Percentiles rank a stretch among this genome's conserved stretches.
These are phyloP conservation scores for Chaetorhynchus papuensis DNA, from an alignment of 2,113 vertebrate genomes.

Conservation along the genomic window DNA sequence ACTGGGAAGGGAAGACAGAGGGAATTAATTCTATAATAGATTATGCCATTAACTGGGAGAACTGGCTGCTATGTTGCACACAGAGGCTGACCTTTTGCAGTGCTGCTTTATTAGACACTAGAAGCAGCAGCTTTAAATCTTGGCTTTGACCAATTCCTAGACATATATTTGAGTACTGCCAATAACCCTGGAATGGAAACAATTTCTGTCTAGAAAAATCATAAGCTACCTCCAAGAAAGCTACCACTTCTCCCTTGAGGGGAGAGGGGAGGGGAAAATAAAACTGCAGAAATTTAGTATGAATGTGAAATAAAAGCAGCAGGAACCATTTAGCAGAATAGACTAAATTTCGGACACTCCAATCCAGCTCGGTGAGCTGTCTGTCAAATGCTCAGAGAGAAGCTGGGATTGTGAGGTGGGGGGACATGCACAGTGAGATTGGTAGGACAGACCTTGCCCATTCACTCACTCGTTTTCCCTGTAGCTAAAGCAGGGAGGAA, in stretches of 20 bases:
- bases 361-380: background rate
- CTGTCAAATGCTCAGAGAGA: background rate
- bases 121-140: slow-evolving; percentile 27
- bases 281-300: background rate
- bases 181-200: slow-evolving; percentile 40
- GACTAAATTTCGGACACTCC: background rate
- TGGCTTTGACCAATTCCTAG: slow-evolving; percentile 12
- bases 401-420: background rate
- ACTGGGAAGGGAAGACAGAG: background rate
- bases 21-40: slow-evolving; percentile 12
- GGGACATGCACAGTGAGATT: fast-evolving
- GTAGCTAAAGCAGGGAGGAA: background rate
- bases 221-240: slow-evolving; percentile 23
- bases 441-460: background rate
- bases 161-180: background rate
- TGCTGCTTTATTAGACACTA: background rate
- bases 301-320: background rate
- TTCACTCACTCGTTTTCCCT: background rate
- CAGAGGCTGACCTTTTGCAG: background rate
- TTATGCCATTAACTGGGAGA: background rate
- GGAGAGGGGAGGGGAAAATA: background rate
- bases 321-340: background rate
- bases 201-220: slow-evolving; percentile 46
- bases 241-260: slow-evolving; percentile 6
- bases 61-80: background rate